Evolutionary conservation across 2,888 invertebrate genomes (phyloP).

Genomic region (Tachina fera): DNA sequence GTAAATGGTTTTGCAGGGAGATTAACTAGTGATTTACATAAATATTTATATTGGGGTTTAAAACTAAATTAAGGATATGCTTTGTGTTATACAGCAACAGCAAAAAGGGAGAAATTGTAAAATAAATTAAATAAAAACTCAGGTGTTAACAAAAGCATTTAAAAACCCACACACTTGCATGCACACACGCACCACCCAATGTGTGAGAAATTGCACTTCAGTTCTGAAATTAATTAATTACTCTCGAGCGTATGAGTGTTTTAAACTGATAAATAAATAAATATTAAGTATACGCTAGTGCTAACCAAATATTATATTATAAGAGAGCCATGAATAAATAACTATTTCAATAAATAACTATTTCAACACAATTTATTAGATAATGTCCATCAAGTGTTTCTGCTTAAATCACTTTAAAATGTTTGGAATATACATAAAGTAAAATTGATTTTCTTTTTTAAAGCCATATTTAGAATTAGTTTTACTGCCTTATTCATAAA

Average conservation of each 20-base stretch:
- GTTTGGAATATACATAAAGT: too few relatives aligned
- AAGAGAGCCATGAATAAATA: too few relatives aligned
- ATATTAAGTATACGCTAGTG: constrained; percentile 50
- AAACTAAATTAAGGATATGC: background rate
- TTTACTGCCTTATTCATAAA: background rate
- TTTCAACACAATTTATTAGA: too few relatives aligned
- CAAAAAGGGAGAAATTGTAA: background rate
- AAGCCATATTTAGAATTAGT: background rate
- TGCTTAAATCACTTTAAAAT: background rate
- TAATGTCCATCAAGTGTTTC: constrained; percentile 22
- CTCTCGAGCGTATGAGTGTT: constrained; percentile 43
- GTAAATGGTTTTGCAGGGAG: background rate
- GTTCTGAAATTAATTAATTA: background rate
- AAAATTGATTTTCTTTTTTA: background rate
- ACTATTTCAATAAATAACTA: too few relatives aligned
- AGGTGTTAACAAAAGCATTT: constrained; percentile 14
- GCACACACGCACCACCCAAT: background rate
- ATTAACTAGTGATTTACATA: background rate
- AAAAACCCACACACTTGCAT: background rate
- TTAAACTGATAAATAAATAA: constrained; percentile 20
- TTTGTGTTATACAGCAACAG: background rate
- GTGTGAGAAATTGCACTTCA: background rate
- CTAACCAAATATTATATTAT: background rate
- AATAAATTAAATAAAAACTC: background rate
- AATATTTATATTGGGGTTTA: background rate